Evolutionary conservation across 2,888 invertebrate genomes (phyloP).

Genomic region (Fragum whitleyi): DNA sequence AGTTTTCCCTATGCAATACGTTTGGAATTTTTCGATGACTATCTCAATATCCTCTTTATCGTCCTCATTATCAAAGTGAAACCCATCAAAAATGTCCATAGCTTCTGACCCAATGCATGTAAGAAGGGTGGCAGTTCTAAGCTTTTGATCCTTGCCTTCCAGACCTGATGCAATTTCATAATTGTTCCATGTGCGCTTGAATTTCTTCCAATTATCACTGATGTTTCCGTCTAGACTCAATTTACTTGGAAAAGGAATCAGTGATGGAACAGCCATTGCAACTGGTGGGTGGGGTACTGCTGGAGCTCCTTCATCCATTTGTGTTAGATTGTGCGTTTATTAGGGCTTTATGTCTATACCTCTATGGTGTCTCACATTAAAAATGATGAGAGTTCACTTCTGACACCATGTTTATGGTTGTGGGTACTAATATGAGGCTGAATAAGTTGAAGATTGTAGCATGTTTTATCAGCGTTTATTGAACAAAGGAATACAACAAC

Average conservation of each 20-base stretch:
- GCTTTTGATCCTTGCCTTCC: slow-evolving; percentile 5
- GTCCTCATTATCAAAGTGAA: slow-evolving; percentile 36
- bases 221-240: slow-evolving; percentile 41
- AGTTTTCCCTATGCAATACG: slow-evolving; percentile 25
- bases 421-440: too few relatives aligned
- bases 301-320: background rate
- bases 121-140: slow-evolving; percentile 40
- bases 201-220: too few relatives aligned
- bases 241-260: slow-evolving; percentile 39
- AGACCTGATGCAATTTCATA: slow-evolving; percentile 32
- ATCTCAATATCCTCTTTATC: slow-evolving; percentile 38
- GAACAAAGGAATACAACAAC: too few relatives aligned
- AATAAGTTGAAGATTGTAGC: too few relatives aligned
- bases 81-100: slow-evolving; percentile 40
- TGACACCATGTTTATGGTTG: slow-evolving; percentile 18
- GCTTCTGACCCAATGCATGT: slow-evolving; percentile 46
- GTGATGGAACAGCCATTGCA: slow-evolving; percentile 12
- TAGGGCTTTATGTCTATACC: background rate
- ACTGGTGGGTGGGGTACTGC: slow-evolving; percentile 13
- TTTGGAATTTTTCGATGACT: slow-evolving; percentile 43
- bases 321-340: background rate
- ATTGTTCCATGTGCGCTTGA: too few relatives aligned
- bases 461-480: too few relatives aligned
- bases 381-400: background rate
- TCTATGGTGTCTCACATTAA: background rate